These are phyloP conservation scores for Delphinapterus leucas DNA, from an alignment of 2,113 vertebrate genomes.

Conservation along the genomic window DNA sequence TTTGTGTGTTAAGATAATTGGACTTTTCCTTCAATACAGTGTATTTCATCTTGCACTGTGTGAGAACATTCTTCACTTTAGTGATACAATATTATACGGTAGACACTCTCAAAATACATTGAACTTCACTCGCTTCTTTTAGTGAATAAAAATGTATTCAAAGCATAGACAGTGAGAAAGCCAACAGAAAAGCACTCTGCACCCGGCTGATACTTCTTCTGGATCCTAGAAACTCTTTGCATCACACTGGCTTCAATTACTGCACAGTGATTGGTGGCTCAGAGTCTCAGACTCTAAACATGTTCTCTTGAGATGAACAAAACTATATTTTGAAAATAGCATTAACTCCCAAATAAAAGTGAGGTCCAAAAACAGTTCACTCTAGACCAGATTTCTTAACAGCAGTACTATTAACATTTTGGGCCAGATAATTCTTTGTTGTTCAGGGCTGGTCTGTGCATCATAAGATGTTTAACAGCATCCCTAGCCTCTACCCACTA, in stretches of 20 bases:
- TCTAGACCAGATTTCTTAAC: conserved; percentile 65
- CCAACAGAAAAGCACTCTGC: conserved; percentile 73
- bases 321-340: conserved; percentile 79
- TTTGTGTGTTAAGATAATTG: conserved; percentile 42
- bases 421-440: not conserved
- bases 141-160: conserved; percentile 79
- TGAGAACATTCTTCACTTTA: conserved; percentile 54
- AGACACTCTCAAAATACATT: conserved; percentile 62
- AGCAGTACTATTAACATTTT: not conserved
- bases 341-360: conserved; percentile 79
- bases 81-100: conserved; percentile 29
- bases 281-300: conserved; percentile 78
- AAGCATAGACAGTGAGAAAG: conserved; percentile 76
- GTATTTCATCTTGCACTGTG: conserved; percentile 34
- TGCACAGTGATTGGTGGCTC: conserved; percentile 71
- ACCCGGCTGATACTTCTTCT: conserved; percentile 73
- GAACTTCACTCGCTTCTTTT: conserved; percentile 64
- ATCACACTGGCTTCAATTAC: conserved; percentile 78
- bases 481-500: not conserved
- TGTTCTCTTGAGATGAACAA: conserved; percentile 77
- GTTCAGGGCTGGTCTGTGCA: not conserved
- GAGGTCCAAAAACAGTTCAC: conserved; percentile 74
- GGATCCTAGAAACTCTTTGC: conserved; percentile 76
- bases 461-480: not conserved
- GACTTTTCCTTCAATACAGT: conserved; percentile 29